Base-by-base conservation (phyloP, 2,113 vertebrate species). In the Malurus cyaneus region DNA sequence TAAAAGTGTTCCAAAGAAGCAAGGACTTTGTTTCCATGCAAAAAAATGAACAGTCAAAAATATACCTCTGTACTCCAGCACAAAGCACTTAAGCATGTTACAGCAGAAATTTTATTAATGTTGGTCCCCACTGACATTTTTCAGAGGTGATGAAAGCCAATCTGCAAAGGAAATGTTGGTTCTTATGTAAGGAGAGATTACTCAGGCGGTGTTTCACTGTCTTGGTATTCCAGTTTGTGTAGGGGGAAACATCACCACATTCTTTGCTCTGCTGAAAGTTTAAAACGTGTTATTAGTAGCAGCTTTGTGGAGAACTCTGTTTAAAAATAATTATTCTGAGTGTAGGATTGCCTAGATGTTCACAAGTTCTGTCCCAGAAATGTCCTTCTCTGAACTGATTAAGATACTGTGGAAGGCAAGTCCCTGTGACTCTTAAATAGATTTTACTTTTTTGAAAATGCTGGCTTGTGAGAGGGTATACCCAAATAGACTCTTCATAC, bases 301-400 rank as follows among this genome's bases (percentile, higher is more conserved):
- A 72, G 70, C 53, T 87, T 97, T 83, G 39, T 73, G 52, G 59
- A 89, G 18, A 89, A 32, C 34, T 36, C 4, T 52, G 79, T 82
- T 92, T 86, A 85, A 92, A 96, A 92, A 92, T 86, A 80, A 77
- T 86, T 90, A 59, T 92, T 77, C 67, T 73, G 76, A 83, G 52
- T 83, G 39, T 62, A 54, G 79, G 59, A 83, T 80, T 95, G 66
- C 54, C n/a, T 89, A 14, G 42, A 41, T 72, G 32, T 88, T 95
- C 64, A 34, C 44, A 62, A 49, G n/a, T 80, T 88, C 59, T 88
- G 61, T 82, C 60, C 85, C 67, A 74, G 64, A 89, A 93, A 90
- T 84, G 88, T 90, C 60, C 76, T 92, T 50, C 39, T 64, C 1
- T 3, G 60, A 39, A 70, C 34, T 47, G 67, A 93, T 88, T 70